Evolutionary conservation across 2,888 invertebrate genomes (phyloP), one percentile per base, ranked within the genome.

Genomic region (Athalia circularis): DNA sequence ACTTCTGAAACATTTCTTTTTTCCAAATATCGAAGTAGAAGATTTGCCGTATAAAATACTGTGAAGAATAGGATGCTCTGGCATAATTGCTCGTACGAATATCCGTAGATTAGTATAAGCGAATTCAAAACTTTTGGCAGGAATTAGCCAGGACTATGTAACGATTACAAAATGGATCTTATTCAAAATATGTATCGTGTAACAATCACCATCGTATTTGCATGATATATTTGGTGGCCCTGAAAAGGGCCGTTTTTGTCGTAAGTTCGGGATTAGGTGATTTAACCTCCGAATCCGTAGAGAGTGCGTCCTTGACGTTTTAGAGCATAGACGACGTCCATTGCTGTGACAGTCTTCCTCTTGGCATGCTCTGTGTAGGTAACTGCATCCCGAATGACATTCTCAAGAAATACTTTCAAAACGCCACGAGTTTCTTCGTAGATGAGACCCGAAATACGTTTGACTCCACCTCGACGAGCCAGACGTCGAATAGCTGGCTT

Each of bases 301-400:
- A 96, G 90, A 80, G 96, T 96, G 83, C 95, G 92, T 4, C 96
- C 95, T 91, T 96, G 96, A 72, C 96, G 92, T 88, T 96, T 96
- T 86, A 96, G 90, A n/a, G 96, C 96, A 87, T 96, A 97, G 68
- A 96, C 96, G 9, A 97, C 95, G 84, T 96, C 96, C 96, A 96
- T 67, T 48, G 9, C 15, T 70, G 70, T 29, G 52, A 54, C 45
- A 48, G 65, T 65, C 48, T 50, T 52, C 4, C 96, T 92, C 90
- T 96, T 97, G 54, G 96, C 96, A 87, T 97, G 96, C 87, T 96
- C 96, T 0, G 96, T 96, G 90, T 96, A 96, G 29, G 29, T 29
- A 2, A 29, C 29, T 29, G 29, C 29, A 29, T 29, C 29, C 2
- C 29, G 29, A 29, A 29, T 29, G 2, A 29, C 29, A 29, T 29